Percentiles rank a stretch among this genome's conserved stretches.
Conservation (phyloP, 2,113 vertebrate species). For the Gasterosteus nipponicus region DNA sequence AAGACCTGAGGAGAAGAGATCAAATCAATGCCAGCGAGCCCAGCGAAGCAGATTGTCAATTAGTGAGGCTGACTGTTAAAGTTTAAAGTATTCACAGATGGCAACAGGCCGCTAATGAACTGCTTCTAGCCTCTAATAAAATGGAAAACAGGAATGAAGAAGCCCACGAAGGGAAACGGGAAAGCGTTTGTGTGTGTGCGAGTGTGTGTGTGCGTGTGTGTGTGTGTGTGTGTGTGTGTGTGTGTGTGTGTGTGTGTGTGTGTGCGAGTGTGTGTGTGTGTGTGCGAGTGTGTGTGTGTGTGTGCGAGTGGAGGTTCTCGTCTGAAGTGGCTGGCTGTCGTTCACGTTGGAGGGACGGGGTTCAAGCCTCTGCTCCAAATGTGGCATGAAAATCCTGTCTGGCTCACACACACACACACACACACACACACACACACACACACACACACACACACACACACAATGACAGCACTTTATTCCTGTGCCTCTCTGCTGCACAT, state of each 20-base stretch:
- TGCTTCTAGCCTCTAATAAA: conserved; percentile 45
- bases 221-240: conserved; percentile 1
- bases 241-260: neutral
- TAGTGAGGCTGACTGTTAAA: conserved; percentile 61
- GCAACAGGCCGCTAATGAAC: conserved; percentile 55
- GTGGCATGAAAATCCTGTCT: conserved; percentile 27
- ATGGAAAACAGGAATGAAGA: conserved; percentile 27
- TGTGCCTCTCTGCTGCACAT: conserved; percentile 20
- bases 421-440: conserved; percentile 10
- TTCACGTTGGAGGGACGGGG: conserved; percentile 28
- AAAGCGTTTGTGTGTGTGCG: neutral
- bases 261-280: too few relatives aligned
- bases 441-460: conserved; percentile 17
- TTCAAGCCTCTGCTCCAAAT: conserved; percentile 42
- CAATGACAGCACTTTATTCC: conserved; percentile 22
- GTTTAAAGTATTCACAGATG: conserved; percentile 64
- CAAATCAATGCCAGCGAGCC: conserved; percentile 52
- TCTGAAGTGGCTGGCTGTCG: conserved; percentile 27
- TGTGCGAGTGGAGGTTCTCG: neutral
- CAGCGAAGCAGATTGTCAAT: conserved; percentile 63
- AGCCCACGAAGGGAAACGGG: conserved; percentile 10
- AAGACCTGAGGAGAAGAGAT: conserved; percentile 48
- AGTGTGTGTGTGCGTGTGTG: neutral
- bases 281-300: neutral
- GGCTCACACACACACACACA: neutral